Evolutionary conservation across 2,888 invertebrate genomes (phyloP), one percentile per base, ranked within the genome.

Genomic region (Cosmia trapezina): DNA sequence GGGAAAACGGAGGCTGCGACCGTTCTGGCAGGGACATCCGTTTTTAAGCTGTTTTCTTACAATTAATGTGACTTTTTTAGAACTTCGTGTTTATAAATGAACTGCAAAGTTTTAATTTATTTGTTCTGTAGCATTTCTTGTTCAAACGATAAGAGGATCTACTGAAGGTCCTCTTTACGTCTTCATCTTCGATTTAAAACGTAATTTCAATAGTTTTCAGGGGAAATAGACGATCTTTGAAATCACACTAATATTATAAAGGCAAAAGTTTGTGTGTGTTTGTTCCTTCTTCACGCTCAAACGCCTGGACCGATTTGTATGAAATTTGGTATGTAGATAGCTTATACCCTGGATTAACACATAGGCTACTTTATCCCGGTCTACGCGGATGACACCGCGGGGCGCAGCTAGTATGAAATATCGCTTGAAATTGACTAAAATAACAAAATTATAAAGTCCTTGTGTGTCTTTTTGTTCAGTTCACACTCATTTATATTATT

Each of bases 1-100:
- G 71, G 49, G 37, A 22, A 47, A 49, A 51, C 14, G 62, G 56
- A 53, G 72, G 56, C 47, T 66, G 70, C 56, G 57, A 70, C 53
- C 57, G 43, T 14, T 45, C 60, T 80, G 72, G 17, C 45, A 51
- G 37, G 14, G 63, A 71, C 73, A 53, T 80, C 57, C 63, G 49
- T 59, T 83, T 79, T 80, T 59, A 54, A 47, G 63, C 41, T 45
- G 43, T 63, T 69, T 79, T 73, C 33, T 62, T 70, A 59, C 7
- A 83, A 70, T 71, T 66, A 61, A 68, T 69, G 59, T 37, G 64
- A 63, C 28, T 62, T 75, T 51, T 70, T 70, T 54, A 45, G 37
- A 28, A 72, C 22, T 68, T 57, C 5, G 43, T 49, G 45, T 59
- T 76, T 70, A 33, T 14, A 69, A 81, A 69, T 54, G 0, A 45